Evolutionary conservation across 2,888 invertebrate genomes (phyloP).

Genomic region (Lucinisca nassula): DNA sequence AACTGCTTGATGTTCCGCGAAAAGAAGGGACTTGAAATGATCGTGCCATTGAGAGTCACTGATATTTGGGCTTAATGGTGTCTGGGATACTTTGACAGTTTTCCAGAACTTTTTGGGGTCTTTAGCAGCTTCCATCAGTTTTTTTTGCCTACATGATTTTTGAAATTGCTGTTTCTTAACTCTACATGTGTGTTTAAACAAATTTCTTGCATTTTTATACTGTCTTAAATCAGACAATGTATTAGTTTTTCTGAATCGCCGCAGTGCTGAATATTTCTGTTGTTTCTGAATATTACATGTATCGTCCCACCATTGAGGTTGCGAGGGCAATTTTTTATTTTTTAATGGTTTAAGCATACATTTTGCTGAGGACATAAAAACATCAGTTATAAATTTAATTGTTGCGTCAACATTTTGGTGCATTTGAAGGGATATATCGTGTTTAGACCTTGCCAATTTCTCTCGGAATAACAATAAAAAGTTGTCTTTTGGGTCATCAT

Average conservation of each 20-base stretch:
- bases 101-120: constrained; percentile 14
- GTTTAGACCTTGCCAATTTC: not conserved
- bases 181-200: too few relatives aligned
- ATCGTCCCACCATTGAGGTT: not conserved
- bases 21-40: constrained; percentile 9
- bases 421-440: not conserved
- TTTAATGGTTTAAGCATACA: not conserved
- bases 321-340: not conserved
- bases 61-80: not conserved
- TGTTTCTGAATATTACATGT: constrained; percentile 9
- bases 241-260: constrained; percentile 10
- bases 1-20: not conserved
- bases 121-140: constrained; percentile 6
- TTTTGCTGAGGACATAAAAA: not conserved
- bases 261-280: not conserved
- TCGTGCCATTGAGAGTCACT: not conserved
- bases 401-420: not conserved
- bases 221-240: not conserved
- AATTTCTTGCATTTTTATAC: constrained; percentile 9
- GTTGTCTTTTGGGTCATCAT: not conserved
- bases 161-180: not conserved
- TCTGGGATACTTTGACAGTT: not conserved
- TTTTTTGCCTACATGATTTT: constrained; percentile 10
- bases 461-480: not conserved
- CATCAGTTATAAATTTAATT: not conserved